These are phyloP conservation scores for Vulpes vulpes DNA, from an alignment of 2,113 vertebrate species.

Conservation along the genomic window DNA sequence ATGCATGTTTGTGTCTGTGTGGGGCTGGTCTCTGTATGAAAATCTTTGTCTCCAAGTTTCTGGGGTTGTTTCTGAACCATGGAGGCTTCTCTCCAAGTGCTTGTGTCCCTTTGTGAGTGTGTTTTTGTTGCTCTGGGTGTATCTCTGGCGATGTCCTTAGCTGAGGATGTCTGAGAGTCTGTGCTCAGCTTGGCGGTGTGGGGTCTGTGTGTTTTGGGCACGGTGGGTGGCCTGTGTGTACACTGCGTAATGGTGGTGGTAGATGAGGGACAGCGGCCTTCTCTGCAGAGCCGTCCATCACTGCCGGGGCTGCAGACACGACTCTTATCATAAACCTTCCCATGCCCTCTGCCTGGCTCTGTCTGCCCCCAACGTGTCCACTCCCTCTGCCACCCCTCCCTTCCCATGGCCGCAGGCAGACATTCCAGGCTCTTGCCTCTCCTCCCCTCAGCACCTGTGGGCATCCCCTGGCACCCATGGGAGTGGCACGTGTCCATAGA, in stretches of 20 bases:
- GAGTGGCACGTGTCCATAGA: neutral
- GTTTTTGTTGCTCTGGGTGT: neutral
- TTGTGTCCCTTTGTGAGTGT: neutral
- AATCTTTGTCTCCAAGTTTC: neutral
- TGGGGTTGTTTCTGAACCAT: neutral
- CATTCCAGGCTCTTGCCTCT: neutral
- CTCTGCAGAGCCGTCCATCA: slow-evolving; percentile 57
- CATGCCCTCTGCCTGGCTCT: neutral
- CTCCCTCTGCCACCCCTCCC: neutral
- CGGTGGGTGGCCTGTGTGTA: rapidly evolving
- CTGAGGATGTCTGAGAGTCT: neutral
- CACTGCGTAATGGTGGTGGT: too few relatives aligned
- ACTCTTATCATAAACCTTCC: slow-evolving; percentile 70
- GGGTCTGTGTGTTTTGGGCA: rapidly evolving
- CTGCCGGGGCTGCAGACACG: slow-evolving; percentile 49
- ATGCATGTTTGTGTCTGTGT: neutral
- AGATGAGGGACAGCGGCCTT: neutral
- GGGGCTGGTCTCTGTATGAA: rapidly evolving
- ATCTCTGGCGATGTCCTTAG: neutral
- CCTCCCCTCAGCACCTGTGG: neutral
- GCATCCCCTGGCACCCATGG: neutral
- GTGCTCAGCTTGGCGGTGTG: rapidly evolving
- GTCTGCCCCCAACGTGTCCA: neutral
- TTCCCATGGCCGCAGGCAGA: neutral
- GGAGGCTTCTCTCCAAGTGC: neutral